Percentiles rank a stretch among this genome's conserved stretches.
These are phyloP conservation scores for Seladonia tumulorum DNA, from an alignment of 2,888 invertebrate species.

Conservation along the genomic window DNA sequence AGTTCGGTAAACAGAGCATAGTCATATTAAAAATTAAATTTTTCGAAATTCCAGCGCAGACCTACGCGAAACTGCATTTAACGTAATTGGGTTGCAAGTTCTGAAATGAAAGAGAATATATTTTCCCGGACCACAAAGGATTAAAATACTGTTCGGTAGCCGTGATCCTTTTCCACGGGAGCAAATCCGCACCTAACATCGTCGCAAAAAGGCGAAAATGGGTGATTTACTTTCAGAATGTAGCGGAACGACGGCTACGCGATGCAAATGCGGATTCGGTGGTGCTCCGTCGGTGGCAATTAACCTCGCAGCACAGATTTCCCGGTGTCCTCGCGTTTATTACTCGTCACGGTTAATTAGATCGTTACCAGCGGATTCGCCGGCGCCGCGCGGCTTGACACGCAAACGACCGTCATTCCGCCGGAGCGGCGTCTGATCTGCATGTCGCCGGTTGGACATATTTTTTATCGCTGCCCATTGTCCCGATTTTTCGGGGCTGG, in stretches of 20 bases:
- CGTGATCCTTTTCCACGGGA: not conserved
- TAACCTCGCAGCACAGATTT: not conserved
- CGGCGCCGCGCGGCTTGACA: not conserved
- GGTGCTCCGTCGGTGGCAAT: not conserved
- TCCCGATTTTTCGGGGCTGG: slow-evolving; percentile 42
- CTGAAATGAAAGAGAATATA: too few relatives aligned
- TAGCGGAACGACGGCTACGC: not conserved
- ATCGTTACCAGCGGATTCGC: slow-evolving; percentile 28
- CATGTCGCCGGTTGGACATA: not conserved
- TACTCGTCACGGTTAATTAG: slow-evolving; percentile 45
- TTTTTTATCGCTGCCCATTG: slow-evolving; percentile 23
- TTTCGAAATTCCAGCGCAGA: too few relatives aligned
- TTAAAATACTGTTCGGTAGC: not conserved
- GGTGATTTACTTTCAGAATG: not conserved
- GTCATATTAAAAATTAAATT: too few relatives aligned
- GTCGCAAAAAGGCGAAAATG: not conserved
- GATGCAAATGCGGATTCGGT: not conserved
- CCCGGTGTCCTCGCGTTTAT: slow-evolving; percentile 5
- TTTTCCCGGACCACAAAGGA: not conserved
- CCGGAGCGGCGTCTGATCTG: slow-evolving; percentile 1
- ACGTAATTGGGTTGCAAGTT: too few relatives aligned
- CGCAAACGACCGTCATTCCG: slow-evolving; percentile 33
- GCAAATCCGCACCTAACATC: not conserved
- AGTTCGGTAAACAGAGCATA: too few relatives aligned
- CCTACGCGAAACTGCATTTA: too few relatives aligned